Evolutionary conservation across 2,797 vertebrate species (phyloP).

Genomic region (Premnoplex brunnescens): DNA sequence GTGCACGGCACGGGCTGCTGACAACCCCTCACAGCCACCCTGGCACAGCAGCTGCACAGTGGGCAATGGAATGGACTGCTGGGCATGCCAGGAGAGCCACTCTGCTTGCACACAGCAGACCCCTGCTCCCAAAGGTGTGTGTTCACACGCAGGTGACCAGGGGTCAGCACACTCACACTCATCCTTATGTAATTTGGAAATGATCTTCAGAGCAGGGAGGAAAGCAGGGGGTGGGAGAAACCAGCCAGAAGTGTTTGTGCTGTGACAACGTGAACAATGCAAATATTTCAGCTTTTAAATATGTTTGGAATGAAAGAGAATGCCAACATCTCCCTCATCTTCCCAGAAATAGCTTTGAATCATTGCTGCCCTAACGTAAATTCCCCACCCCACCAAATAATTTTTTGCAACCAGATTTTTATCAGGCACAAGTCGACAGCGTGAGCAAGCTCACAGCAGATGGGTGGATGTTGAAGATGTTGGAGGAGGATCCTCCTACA

Average conservation of each 20-base stretch:
- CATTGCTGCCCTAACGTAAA: neutral
- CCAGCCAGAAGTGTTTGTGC: slow-evolving; percentile 40
- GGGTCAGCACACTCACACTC: neutral
- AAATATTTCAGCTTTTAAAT: slow-evolving; percentile 65
- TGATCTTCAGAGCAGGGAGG: neutral
- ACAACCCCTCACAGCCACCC: neutral
- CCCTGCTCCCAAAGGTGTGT: fast-evolving
- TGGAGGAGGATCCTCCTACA: neutral
- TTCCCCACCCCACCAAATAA: neutral
- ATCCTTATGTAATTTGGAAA: neutral
- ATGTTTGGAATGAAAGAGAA: slow-evolving; percentile 53
- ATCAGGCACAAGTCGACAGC: neutral
- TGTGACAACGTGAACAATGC: slow-evolving; percentile 24
- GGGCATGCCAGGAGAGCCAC: neutral
- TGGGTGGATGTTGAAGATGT: neutral
- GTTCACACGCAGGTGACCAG: fast-evolving
- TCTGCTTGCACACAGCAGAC: neutral
- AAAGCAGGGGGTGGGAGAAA: neutral
- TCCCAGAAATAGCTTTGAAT: slow-evolving; percentile 67
- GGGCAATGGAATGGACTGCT: fast-evolving
- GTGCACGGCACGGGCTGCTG: neutral
- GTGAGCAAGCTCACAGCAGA: neutral
- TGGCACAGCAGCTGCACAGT: fast-evolving
- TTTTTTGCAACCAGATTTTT: slow-evolving; percentile 20
- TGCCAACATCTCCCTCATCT: slow-evolving; percentile 53